Base-by-base conservation (phyloP, 2,888 invertebrate species). In the Argyresthia goedartella region DNA sequence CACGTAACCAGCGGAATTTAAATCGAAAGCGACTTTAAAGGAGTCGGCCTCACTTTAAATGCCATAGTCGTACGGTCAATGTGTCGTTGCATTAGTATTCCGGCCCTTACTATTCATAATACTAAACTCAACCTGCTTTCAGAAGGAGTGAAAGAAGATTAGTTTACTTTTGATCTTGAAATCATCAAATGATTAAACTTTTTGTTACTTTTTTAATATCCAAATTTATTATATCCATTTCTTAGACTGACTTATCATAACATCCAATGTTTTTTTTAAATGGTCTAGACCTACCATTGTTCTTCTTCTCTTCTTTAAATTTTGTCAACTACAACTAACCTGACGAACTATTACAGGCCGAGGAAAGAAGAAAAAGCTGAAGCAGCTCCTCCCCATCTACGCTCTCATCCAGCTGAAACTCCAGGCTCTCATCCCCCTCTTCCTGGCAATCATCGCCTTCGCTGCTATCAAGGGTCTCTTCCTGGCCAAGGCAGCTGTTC, bases 381-480 rank as follows among this genome's bases (percentile, higher is more conserved):
- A 93, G 88, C 90, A 91, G 65, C 90, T 94, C 64, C 72, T 92
- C 71, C 92, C 93, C 45, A 88, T 95, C 72, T 86, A 94, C 62
- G 87, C 94, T 65, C 89, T 95, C 53, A 85, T 95, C 69, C 93
- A 94, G 69, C 79, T 95, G 73, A 95, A 95, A 87, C 91, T 86
- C 63, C 93, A 93, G 59, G 91, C 92, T 35, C 87, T 95, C 57
- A 90, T 94, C 63, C 95, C 95, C 35, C 81, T 95, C 60, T 91
- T 92, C 65, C 89, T 95, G 54, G 95, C 79, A 42, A 75, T 86
- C 67, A 90, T 95, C 64, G 95, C 94, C 52, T 88, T 95, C 57
- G 88, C 95, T 47, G 94, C 95, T 44, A 90, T 95, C 88, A 95
- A 95, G 88, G 95, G 95, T 56, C 88, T 95, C 60, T 81, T 95